These are phyloP conservation scores for Calephelis virginiensis DNA, from an alignment of 1,140 invertebrate species.

Conservation along the genomic window DNA sequence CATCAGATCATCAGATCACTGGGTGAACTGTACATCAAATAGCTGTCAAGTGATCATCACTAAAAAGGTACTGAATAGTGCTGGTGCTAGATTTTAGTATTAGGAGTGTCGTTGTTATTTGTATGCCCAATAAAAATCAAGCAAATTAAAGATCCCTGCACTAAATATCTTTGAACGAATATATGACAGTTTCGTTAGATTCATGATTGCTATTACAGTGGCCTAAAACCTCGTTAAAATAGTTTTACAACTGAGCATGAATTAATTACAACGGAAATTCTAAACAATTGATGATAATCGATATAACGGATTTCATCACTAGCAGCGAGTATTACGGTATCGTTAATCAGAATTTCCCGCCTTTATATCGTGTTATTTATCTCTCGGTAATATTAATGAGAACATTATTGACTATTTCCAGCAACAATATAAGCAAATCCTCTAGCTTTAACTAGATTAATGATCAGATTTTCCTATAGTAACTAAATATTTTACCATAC, in stretches of 20 bases:
- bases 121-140: too few species aligned
- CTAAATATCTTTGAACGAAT: not conserved
- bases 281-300: not conserved
- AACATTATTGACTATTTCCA: slow-evolving; percentile 5
- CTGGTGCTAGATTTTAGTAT: too few species aligned
- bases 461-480: not conserved
- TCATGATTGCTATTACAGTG: too few species aligned
- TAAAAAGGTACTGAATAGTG: too few species aligned
- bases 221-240: slow-evolving; percentile 1
- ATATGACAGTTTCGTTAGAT: too few species aligned
- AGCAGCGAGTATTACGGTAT: slow-evolving; percentile 2
- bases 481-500: too few species aligned
- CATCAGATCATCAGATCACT: too few species aligned
- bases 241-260: not conserved
- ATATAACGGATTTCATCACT: not conserved
- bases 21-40: too few species aligned
- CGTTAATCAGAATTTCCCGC: slow-evolving; percentile 19
- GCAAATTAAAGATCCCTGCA: not conserved
- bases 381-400: slow-evolving; percentile 16
- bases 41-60: too few species aligned
- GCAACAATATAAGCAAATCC: not conserved
- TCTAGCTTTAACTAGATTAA: slow-evolving; percentile 4
- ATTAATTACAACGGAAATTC: slow-evolving; percentile 7
- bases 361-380: slow-evolving; percentile 19
- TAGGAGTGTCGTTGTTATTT: too few species aligned